Evolutionary conservation across 2,888 invertebrate species (phyloP).

Genomic region (Drosophila anomelani): DNA sequence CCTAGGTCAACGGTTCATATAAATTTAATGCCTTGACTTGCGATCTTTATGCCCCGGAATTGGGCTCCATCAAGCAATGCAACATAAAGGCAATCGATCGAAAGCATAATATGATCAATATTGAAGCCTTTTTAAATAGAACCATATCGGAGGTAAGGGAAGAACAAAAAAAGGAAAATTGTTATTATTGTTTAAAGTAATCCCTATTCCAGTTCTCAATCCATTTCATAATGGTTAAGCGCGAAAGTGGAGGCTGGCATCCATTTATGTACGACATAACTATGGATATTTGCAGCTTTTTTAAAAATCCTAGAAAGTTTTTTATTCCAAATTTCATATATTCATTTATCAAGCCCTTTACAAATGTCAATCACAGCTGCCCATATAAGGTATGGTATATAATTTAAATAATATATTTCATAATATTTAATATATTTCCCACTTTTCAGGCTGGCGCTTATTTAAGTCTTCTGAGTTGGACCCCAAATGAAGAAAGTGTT

Average conservation of each 20-base stretch:
- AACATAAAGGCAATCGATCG: constrained; percentile 39
- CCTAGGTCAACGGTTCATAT: constrained; percentile 11
- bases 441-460: constrained; percentile 22
- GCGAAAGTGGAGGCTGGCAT: constrained; percentile 55
- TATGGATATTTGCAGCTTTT: constrained; percentile 39
- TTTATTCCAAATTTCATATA: constrained; percentile 32
- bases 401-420: not conserved
- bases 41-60: not conserved
- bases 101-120: constrained; percentile 25
- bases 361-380: constrained; percentile 47
- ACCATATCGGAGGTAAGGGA: constrained; percentile 19
- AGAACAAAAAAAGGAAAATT: fast-evolving
- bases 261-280: constrained; percentile 50
- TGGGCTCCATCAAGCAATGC: constrained; percentile 3
- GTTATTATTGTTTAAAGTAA: not conserved
- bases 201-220: constrained; percentile 5
- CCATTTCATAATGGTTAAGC: constrained; percentile 41
- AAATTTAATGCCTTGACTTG: constrained; percentile 37
- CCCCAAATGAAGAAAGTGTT: constrained; percentile 10
- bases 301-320: constrained; percentile 11
- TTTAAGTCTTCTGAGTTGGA: not conserved
- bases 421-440: not conserved
- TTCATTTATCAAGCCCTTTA: constrained; percentile 11
- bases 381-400: constrained; percentile 39
- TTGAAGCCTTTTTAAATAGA: constrained; percentile 6